These are phyloP conservation scores for Aricia artaxerxes DNA, from an alignment of 2,888 invertebrate species.

Conservation along the genomic window DNA sequence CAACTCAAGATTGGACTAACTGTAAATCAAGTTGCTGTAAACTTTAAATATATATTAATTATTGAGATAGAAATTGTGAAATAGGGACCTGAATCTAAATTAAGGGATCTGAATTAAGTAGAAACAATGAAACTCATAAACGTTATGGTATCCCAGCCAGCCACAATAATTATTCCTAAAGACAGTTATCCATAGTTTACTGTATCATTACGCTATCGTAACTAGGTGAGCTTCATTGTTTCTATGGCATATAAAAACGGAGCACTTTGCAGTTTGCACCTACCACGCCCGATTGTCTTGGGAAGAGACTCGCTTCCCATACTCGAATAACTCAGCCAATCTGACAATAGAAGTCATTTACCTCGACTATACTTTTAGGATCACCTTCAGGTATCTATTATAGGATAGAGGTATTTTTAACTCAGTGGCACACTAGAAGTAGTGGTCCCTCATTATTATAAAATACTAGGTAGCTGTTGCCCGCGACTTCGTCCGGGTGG, in stretches of 20 bases:
- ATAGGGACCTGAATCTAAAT: neutral
- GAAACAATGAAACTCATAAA: neutral
- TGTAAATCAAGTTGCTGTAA: neutral
- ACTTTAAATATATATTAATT: too few relatives aligned
- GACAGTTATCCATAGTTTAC: neutral
- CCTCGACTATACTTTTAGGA: neutral
- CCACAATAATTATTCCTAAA: neutral
- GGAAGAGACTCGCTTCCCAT: slow-evolving; percentile 21
- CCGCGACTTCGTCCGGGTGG: too few relatives aligned
- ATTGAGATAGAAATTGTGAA: too few relatives aligned
- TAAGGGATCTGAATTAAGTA: too few relatives aligned
- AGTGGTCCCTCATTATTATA: too few relatives aligned
- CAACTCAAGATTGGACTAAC: neutral
- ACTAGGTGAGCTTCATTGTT: slow-evolving; percentile 25
- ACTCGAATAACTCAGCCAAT: slow-evolving; percentile 21
- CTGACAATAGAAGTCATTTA: neutral
- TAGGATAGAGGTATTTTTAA: too few relatives aligned
- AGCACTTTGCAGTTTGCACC: slow-evolving; percentile 21
- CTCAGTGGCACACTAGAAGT: too few relatives aligned
- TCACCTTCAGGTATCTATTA: neutral
- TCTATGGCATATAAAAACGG: slow-evolving; percentile 6
- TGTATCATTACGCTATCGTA: neutral
- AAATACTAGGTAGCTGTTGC: too few relatives aligned
- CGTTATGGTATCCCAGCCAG: neutral
- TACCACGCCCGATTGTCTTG: slow-evolving; percentile 6